phyloP scores from a whole-genome alignment of 2,888 invertebrate species.

The Keiferia lycopersicella region DNA sequence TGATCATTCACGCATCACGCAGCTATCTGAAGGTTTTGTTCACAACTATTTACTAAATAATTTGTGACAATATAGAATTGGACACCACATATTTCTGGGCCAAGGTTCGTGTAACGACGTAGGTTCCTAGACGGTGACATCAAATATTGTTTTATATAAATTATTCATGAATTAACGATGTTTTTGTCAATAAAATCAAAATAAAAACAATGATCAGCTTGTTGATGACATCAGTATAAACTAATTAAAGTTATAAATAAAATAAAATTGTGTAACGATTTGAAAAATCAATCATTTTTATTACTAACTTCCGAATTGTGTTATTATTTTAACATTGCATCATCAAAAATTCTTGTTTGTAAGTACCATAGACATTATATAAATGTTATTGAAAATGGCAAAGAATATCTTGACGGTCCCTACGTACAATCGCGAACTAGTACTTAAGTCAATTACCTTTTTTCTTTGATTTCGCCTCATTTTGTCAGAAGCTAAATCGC shows the following conservation, averaged over 20 bases:
- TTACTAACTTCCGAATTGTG: too few relatives aligned
- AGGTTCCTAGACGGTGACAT: slow-evolving; percentile 14
- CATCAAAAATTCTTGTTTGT: too few relatives aligned
- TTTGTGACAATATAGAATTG: slow-evolving; percentile 53
- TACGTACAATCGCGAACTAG: too few relatives aligned
- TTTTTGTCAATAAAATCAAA: slow-evolving; percentile 6
- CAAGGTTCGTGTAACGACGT: slow-evolving; percentile 28
- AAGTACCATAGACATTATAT: too few relatives aligned
- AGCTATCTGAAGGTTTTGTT: slow-evolving; percentile 54
- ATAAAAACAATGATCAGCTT: not conserved
- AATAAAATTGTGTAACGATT: too few relatives aligned
- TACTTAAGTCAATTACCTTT: too few relatives aligned
- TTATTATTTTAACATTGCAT: too few relatives aligned
- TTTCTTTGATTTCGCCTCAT: too few relatives aligned
- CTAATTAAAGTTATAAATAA: not conserved
- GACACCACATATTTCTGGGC: slow-evolving; percentile 35
- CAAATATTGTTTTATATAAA: not conserved
- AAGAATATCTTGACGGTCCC: too few relatives aligned
- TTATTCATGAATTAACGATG: not conserved
- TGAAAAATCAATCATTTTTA: too few relatives aligned
- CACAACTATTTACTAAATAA: slow-evolving; percentile 52
- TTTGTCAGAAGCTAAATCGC: too few relatives aligned
- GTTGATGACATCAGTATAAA: not conserved
- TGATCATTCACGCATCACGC: slow-evolving; percentile 37
- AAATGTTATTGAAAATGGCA: too few relatives aligned